Evolutionary conservation across 2,888 invertebrate genomes (phyloP).

Genomic region (Drepanosiphum platanoidis): DNA sequence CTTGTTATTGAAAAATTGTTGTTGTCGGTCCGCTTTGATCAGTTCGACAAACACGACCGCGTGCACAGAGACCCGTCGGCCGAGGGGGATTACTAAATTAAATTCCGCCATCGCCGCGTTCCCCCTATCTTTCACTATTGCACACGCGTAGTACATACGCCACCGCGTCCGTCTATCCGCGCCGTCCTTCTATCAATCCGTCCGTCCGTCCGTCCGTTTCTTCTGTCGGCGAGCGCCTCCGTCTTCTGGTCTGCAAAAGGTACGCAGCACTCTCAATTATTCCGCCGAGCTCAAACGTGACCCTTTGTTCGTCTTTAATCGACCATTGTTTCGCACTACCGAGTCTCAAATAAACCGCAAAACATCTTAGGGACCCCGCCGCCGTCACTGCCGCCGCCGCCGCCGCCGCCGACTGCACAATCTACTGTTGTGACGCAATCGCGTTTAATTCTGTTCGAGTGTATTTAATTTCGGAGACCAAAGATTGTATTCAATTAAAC

Average conservation of each 20-base stretch:
- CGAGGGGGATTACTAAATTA: neutral
- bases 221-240: neutral
- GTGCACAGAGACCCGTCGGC: too few species aligned
- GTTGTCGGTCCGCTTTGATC: neutral
- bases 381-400: too few species aligned
- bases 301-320: slow-evolving; percentile 51
- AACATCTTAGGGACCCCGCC: slow-evolving; percentile 39
- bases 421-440: slow-evolving; percentile 42
- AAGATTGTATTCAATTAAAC: slow-evolving; percentile 27
- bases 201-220: slow-evolving; percentile 1
- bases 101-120: neutral
- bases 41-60: neutral
- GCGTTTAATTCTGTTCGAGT: slow-evolving; percentile 34
- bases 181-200: neutral
- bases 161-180: neutral
- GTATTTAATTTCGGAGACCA: slow-evolving; percentile 22
- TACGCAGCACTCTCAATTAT: slow-evolving; percentile 31
- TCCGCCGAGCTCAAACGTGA: slow-evolving; percentile 37
- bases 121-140: neutral
- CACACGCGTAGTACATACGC: neutral
- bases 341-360: slow-evolving; percentile 50
- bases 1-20: neutral
- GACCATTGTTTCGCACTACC: slow-evolving; percentile 44
- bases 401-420: too few species aligned
- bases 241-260: neutral